Conservation (phyloP, 23 tunicate genomes). For the Styela clava region DNA sequence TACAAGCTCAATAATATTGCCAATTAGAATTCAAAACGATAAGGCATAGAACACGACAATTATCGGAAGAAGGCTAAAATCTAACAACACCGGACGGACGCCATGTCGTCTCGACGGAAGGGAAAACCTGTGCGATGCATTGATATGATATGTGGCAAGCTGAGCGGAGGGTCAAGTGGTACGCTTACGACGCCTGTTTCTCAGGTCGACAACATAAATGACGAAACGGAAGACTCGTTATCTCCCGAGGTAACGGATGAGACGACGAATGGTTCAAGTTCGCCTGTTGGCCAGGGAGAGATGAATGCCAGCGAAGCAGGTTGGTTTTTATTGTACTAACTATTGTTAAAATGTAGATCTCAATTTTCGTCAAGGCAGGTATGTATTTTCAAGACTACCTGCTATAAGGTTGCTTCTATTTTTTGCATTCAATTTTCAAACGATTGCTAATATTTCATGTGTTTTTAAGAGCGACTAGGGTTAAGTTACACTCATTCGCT, state of each 20-base stretch:
- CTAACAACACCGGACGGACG: neutral
- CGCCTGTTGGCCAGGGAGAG: neutral
- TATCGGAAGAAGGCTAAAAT: neutral
- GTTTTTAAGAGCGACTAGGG: too few relatives aligned
- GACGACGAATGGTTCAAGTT: neutral
- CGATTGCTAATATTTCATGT: too few relatives aligned
- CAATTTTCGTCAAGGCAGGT: too few relatives aligned
- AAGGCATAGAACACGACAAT: neutral
- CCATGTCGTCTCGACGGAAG: slow-evolving; percentile 83
- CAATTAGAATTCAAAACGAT: neutral
- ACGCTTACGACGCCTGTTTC: neutral
- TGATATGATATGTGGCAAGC: slow-evolving; percentile 35
- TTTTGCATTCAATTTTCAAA: too few relatives aligned
- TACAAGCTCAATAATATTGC: neutral
- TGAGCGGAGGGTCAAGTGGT: neutral
- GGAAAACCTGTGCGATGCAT: slow-evolving; percentile 70
- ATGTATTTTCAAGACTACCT: too few relatives aligned
- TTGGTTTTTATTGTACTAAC: too few relatives aligned
- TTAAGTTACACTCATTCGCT: too few relatives aligned
- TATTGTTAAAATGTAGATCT: too few relatives aligned
- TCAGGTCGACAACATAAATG: neutral
- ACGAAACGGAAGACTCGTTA: neutral
- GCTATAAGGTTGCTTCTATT: too few relatives aligned
- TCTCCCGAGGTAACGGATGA: slow-evolving; percentile 3
- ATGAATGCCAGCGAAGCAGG: neutral